These are phyloP conservation scores for Crenuchus spilurus DNA, from an alignment of 2,797 vertebrate species.

Conservation along the genomic window DNA sequence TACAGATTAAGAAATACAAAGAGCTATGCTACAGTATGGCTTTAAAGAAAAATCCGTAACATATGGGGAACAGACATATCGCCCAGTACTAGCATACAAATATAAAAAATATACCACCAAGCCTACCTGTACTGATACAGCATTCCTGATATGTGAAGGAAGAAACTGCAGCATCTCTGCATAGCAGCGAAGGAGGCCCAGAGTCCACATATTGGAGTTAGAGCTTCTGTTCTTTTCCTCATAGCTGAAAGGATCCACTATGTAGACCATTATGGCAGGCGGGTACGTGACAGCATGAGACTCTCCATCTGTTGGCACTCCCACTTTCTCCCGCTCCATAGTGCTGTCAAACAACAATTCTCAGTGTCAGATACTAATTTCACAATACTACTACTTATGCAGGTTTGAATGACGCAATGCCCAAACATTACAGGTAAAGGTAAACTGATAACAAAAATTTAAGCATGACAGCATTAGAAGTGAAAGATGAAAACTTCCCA, in stretches of 20 bases:
- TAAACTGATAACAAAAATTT: too few relatives aligned
- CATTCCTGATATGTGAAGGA: slow-evolving; percentile 89
- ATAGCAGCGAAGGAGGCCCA: slow-evolving; percentile 96
- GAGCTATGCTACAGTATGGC: too few relatives aligned
- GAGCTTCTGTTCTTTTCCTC: slow-evolving; percentile 86
- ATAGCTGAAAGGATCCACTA: slow-evolving; percentile 96
- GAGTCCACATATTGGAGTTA: slow-evolving; percentile 89
- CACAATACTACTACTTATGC: too few relatives aligned
- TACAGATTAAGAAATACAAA: too few relatives aligned
- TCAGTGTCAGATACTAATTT: slow-evolving; percentile 86
- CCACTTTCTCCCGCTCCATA: slow-evolving; percentile 97
- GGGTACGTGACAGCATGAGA: slow-evolving; percentile 95
- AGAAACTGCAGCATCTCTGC: slow-evolving; percentile 96
- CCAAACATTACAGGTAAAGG: too few relatives aligned
- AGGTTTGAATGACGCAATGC: too few relatives aligned
- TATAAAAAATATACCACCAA: too few relatives aligned
- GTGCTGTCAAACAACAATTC: slow-evolving; percentile 86
- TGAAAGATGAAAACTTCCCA: too few relatives aligned
- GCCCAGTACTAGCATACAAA: too few relatives aligned
- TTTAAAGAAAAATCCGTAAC: too few relatives aligned
- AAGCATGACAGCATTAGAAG: too few relatives aligned
- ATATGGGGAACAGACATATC: too few relatives aligned
- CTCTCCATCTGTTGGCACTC: slow-evolving; percentile 97
- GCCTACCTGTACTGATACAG: slow-evolving; percentile 92
- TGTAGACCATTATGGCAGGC: slow-evolving; percentile 97